Conservation (phyloP, 2,113 vertebrate genomes). For the Castor canadensis region DNA sequence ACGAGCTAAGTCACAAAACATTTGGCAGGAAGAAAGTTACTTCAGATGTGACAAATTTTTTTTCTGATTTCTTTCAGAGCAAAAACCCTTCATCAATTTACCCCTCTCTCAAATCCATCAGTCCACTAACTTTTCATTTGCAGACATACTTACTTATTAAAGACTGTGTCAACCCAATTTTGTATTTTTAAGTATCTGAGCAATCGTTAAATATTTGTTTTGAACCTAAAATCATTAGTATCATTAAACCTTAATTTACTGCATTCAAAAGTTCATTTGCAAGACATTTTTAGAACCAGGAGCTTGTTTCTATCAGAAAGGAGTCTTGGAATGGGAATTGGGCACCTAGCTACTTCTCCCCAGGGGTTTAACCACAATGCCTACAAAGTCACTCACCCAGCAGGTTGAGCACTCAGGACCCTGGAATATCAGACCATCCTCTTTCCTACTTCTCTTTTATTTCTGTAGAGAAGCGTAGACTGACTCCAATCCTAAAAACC, state of each 20-base stretch:
- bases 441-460: neutral
- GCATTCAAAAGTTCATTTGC: neutral
- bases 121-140: neutral
- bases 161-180: neutral
- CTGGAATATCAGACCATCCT: neutral
- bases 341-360: neutral
- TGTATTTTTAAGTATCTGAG: neutral
- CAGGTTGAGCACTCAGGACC: neutral
- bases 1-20: neutral
- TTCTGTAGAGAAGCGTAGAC: neutral
- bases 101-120: neutral
- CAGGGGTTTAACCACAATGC: neutral
- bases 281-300: neutral
- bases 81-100: neutral
- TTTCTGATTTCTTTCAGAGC: neutral
- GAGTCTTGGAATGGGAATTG: neutral
- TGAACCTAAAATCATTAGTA: neutral
- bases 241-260: neutral
- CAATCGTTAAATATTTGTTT: neutral
- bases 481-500: neutral
- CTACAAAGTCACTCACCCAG: neutral
- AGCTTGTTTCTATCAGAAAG: neutral
- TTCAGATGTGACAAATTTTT: neutral
- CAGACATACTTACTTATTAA: neutral
- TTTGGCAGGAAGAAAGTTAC: neutral